Percentiles rank a stretch among this genome's conserved stretches.
These are phyloP conservation scores for Agapornis canus DNA, from an alignment of 2,797 vertebrate genomes.

Conservation along the genomic window DNA sequence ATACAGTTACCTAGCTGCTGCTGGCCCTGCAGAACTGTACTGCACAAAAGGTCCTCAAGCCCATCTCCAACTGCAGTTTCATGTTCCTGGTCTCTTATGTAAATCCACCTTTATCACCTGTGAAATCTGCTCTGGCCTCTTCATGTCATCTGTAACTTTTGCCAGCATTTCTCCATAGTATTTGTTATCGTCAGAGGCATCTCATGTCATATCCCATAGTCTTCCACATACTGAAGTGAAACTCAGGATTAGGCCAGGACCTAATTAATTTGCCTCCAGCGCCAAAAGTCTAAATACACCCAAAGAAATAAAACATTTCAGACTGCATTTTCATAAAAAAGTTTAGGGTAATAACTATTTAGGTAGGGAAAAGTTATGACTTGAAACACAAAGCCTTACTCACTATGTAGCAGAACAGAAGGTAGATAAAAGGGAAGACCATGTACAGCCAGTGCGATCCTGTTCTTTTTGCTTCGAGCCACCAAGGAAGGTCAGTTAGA, in stretches of 20 bases:
- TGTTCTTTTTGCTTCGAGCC: neutral
- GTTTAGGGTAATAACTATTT: neutral
- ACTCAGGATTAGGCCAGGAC: neutral
- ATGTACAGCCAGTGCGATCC: fast-evolving
- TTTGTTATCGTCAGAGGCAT: neutral
- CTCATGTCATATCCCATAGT: neutral
- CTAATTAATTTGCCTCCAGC: neutral
- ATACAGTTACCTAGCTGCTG: neutral
- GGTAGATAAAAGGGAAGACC: neutral
- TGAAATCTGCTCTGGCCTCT: neutral
- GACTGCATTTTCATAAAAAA: neutral
- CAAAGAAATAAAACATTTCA: neutral
- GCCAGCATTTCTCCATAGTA: neutral
- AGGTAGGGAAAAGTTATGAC: neutral
- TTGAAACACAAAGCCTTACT: neutral
- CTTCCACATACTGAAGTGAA: neutral
- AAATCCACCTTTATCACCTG: neutral
- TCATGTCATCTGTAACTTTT: neutral
- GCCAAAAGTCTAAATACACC: neutral
- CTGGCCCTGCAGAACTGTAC: neutral
- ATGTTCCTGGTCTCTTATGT: neutral
- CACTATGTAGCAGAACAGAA: neutral
- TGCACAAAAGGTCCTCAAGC: neutral
- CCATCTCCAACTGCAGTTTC: neutral
- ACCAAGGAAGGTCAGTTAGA: neutral